Evolutionary conservation across 2,888 invertebrate genomes (phyloP), one percentile per base, ranked within the genome.

Genomic region (Cantharis rufa): DNA sequence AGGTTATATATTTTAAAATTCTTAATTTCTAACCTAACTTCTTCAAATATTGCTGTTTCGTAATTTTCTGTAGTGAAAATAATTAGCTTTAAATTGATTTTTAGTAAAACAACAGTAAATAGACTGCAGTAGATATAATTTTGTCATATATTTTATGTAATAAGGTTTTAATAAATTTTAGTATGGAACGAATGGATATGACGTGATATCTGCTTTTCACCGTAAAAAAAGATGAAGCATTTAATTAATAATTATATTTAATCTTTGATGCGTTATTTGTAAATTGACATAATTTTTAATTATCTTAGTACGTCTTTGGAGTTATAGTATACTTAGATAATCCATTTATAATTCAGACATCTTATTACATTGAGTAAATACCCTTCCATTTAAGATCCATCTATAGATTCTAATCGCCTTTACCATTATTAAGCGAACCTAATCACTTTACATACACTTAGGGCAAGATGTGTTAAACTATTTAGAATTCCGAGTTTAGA

Each of bases 401-500:
- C 62, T 64, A 64, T 72, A 72, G 74, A 70, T 74, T 64, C 28
- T 75, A 75, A 75, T 75, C 75, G 75, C 74, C 70, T 71, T 70
- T 28, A 32, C 68, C 32, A 62, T 75, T 71, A 72, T 76, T 70
- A 70, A 66, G 63, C 69, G 64, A 69, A 76, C 72, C 72, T 76
- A 76, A 76, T 76, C 76, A 70, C 72, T 76, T 76, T 73, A 76
- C 70, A 72, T 76, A 73, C 76, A 62, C 62, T 73, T 61, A 74
- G 71, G 69, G 74, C 71, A 74, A 74, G 77, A 77, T 71, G 77
- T 69, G 78, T 71, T 75, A 74, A 78, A 76, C 78, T 76, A 76
- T 78, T 78, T 78, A 78, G 73, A 78, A 74, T 72, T 66, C 72
- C 70, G 79, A 74, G 83, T 83, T 83, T 82, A 81, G 81, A 83